Conservation (phyloP, 2,888 invertebrate genomes). For the Cheilosia impressa region DNA sequence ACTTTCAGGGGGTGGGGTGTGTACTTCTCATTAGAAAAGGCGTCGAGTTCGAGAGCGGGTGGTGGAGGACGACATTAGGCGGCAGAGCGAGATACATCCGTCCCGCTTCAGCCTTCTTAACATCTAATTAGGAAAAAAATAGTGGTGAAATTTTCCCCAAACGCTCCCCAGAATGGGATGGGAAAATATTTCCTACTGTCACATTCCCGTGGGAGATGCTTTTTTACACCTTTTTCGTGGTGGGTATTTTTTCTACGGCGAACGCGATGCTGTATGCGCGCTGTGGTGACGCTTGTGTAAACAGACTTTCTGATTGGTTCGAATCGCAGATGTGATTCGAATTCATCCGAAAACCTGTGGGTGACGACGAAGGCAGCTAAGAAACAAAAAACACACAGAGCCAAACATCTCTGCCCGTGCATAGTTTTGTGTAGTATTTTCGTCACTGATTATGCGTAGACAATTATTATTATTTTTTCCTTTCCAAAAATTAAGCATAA, state of each 20-base stretch:
- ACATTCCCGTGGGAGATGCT: constrained; percentile 47
- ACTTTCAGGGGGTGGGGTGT: background rate
- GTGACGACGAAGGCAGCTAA: constrained; percentile 18
- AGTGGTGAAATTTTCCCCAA: constrained; percentile 56
- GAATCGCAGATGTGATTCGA: constrained; percentile 40
- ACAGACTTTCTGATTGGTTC: constrained; percentile 74
- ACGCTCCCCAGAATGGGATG: constrained; percentile 35
- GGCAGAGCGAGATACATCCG: constrained; percentile 14
- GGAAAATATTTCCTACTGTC: constrained; percentile 46
- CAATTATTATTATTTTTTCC: constrained; percentile 56
- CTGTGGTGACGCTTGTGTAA: constrained; percentile 68
- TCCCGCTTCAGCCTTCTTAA: constrained; percentile 38
- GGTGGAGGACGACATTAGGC: constrained; percentile 4
- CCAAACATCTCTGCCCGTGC: constrained; percentile 21
- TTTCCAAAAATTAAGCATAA: constrained; percentile 46
- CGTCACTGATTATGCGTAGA: constrained; percentile 63
- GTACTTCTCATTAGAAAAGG: constrained; percentile 40
- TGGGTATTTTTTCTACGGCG: constrained; percentile 61
- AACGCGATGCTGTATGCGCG: constrained; percentile 65
- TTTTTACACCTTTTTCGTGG: constrained; percentile 44
- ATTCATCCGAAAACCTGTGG: constrained; percentile 42
- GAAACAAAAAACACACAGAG: constrained; percentile 2
- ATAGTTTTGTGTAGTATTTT: constrained; percentile 53
- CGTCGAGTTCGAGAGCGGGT: background rate
- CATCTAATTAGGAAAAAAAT: constrained; percentile 72